phyloP scores from a whole-genome alignment of 2,113 vertebrate species.

The Sceloporus tristichus region DNA sequence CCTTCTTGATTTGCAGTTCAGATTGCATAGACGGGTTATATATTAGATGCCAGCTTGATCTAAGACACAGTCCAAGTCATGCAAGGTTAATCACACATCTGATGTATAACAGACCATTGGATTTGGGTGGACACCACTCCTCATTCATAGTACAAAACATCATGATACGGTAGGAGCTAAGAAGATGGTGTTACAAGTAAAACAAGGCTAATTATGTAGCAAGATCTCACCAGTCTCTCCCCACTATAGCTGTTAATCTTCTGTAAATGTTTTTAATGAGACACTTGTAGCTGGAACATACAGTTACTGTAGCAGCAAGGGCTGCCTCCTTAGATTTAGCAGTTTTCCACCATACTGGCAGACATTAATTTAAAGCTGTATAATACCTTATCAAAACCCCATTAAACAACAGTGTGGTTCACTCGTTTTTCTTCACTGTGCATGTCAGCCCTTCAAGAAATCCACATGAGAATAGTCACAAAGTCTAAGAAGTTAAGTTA shows the following conservation, averaged over 20 bases:
- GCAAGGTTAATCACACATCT: background rate
- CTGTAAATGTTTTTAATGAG: slow-evolving; percentile 47
- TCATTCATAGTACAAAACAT: background rate
- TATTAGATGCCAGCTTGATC: background rate
- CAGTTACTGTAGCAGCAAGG: slow-evolving; percentile 42
- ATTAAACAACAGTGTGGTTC: slow-evolving; percentile 10
- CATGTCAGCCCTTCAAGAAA: background rate
- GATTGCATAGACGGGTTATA: background rate
- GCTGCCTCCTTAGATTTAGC: slow-evolving; percentile 33
- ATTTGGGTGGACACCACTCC: background rate
- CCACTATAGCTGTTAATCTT: slow-evolving; percentile 35
- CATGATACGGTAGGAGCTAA: background rate
- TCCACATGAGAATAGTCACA: slow-evolving; percentile 6
- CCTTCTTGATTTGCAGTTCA: background rate
- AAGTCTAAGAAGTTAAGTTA: background rate
- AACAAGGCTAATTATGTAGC: slow-evolving; percentile 5
- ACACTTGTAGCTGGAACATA: rapidly evolving
- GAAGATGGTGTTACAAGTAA: background rate
- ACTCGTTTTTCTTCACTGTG: slow-evolving; percentile 2
- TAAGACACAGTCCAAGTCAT: background rate
- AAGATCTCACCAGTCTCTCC: slow-evolving; percentile 1
- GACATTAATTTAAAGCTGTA: slow-evolving; percentile 11
- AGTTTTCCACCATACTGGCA: slow-evolving; percentile 4
- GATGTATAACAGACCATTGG: background rate
- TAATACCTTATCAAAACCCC: background rate